These are phyloP conservation scores for Remorina albescens DNA, from an alignment of 2,797 vertebrate species.

Conservation along the genomic window DNA sequence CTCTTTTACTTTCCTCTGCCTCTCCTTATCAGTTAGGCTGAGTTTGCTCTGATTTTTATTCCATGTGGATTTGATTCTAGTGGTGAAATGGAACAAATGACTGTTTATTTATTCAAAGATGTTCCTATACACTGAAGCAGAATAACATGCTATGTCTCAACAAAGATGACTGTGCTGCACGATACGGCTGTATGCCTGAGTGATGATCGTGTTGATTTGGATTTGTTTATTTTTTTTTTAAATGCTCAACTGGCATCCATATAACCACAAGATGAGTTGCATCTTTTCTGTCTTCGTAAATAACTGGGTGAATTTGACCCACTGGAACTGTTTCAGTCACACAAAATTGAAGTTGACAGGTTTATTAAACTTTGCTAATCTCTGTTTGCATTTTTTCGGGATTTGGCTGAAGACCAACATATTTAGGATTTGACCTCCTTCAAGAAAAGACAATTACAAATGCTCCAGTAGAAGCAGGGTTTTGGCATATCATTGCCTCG, in stretches of 20 bases:
- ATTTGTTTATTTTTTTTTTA: conserved; percentile 24
- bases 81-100: conserved; percentile 1
- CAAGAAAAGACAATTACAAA: conserved; percentile 14
- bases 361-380: conserved; percentile 31
- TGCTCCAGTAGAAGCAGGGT: neutral
- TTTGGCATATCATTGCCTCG: neutral
- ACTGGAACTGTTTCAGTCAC: conserved; percentile 3
- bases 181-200: neutral
- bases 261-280: conserved; percentile 5
- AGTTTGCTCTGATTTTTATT: neutral
- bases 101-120: conserved; percentile 13
- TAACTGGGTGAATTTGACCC: conserved; percentile 16
- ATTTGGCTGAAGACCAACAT: conserved; percentile 9
- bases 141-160: neutral
- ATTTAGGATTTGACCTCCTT: conserved; percentile 6
- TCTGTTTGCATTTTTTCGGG: conserved; percentile 11
- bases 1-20: neutral
- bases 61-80: conserved; percentile 12
- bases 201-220: conserved; percentile 4
- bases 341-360: conserved; percentile 25
- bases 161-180: neutral
- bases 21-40: neutral
- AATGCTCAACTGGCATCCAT: conserved; percentile 7
- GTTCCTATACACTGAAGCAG: conserved; percentile 4
- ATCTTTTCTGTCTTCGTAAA: conserved; percentile 13